Percentiles rank a stretch among this genome's conserved stretches.
Evolutionary conservation across 2,888 invertebrate genomes (phyloP).

Genomic region (Cosmia pyralina): DNA sequence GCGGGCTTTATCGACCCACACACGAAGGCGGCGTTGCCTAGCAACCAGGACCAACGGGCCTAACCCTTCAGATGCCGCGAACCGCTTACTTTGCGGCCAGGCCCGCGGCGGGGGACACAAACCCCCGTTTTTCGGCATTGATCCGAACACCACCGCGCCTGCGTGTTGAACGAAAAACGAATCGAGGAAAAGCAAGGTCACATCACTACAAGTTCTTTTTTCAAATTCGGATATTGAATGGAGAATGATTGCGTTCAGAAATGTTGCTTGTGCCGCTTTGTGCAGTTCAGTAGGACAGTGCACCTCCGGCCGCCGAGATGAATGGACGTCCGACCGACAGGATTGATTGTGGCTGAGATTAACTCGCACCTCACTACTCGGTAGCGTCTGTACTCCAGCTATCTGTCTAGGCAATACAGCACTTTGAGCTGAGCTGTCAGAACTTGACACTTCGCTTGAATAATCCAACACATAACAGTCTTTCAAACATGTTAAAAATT

Average conservation of each 20-base stretch:
- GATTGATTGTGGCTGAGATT: slow-evolving; percentile 46
- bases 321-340: slow-evolving; percentile 54
- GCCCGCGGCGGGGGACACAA: slow-evolving; percentile 77
- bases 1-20: slow-evolving; percentile 83
- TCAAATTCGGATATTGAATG: slow-evolving; percentile 88
- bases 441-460: not conserved
- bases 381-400: slow-evolving; percentile 2
- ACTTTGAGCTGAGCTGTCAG: not conserved
- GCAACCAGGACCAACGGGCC: slow-evolving; percentile 82
- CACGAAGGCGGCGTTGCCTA: slow-evolving; percentile 84
- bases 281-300: slow-evolving; percentile 80
- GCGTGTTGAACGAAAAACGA: slow-evolving; percentile 89
- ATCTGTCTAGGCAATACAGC: not conserved
- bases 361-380: slow-evolving; percentile 27
- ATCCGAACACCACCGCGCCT: slow-evolving; percentile 86
- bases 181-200: slow-evolving; percentile 88
- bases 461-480: not conserved
- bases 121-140: slow-evolving; percentile 89
- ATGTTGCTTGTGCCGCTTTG: slow-evolving; percentile 78
- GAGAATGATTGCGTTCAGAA: slow-evolving; percentile 83
- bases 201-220: slow-evolving; percentile 88
- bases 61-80: slow-evolving; percentile 88
- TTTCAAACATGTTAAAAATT: not conserved
- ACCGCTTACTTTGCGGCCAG: slow-evolving; percentile 86
- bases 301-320: slow-evolving; percentile 49